Conservation (phyloP, 2,888 invertebrate genomes). For the Acronicta alni region DNA sequence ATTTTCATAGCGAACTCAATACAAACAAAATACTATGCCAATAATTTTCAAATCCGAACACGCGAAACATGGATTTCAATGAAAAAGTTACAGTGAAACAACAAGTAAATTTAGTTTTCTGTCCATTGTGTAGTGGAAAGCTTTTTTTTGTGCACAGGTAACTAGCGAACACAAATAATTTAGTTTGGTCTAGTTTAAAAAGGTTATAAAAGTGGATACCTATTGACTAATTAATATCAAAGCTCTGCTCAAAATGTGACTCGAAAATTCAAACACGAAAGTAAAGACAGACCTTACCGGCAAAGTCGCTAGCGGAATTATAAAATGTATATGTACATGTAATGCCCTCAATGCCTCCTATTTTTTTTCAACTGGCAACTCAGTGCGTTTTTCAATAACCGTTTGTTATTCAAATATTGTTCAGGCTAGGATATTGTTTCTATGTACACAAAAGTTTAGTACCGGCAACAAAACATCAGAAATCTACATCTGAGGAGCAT, state of each 20-base stretch:
- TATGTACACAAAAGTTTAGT: slow-evolving; percentile 18
- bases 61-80: neutral
- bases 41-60: neutral
- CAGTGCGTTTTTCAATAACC: neutral
- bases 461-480: slow-evolving; percentile 33
- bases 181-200: no score
- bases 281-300: no score
- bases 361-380: neutral
- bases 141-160: neutral
- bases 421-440: slow-evolving; percentile 11
- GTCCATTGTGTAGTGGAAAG: neutral
- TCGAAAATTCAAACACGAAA: no score
- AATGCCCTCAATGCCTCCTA: no score
- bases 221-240: no score
- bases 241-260: no score
- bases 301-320: no score
- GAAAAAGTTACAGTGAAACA: neutral
- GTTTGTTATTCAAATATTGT: neutral
- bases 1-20: no score
- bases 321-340: no score
- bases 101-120: neutral
- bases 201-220: no score
- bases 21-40: neutral
- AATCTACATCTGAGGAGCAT: slow-evolving; percentile 33
- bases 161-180: no score